Conservation (phyloP, 1,140 invertebrate species). For the Micrasema minimum region DNA sequence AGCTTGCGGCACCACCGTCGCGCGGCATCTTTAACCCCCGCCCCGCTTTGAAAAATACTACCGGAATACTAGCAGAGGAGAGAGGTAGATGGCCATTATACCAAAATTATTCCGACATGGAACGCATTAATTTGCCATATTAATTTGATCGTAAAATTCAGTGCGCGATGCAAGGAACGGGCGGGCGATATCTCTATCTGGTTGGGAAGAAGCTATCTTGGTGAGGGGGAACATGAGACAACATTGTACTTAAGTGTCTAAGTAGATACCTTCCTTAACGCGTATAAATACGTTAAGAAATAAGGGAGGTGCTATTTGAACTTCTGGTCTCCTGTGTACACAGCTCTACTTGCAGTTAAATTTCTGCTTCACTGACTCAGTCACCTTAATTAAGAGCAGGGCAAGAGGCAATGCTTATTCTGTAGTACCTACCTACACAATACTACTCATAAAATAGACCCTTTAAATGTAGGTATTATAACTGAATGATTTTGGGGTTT, state of each 20-base stretch:
- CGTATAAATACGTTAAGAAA: slow-evolving; percentile 51
- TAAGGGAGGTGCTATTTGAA: slow-evolving; percentile 47
- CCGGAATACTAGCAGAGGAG: slow-evolving; percentile 27
- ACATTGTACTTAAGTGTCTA: slow-evolving; percentile 49
- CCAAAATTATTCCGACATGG: slow-evolving; percentile 53
- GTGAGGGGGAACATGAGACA: slow-evolving; percentile 44
- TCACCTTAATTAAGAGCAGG: slow-evolving; percentile 50
- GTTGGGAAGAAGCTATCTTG: slow-evolving; percentile 38
- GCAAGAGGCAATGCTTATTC: too few relatives aligned
- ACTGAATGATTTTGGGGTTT: too few relatives aligned
- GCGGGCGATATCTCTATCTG: slow-evolving; percentile 49
- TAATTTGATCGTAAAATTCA: slow-evolving; percentile 69
- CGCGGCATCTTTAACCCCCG: slow-evolving; percentile 43
- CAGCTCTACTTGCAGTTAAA: slow-evolving; percentile 41
- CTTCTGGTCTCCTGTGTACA: slow-evolving; percentile 46
- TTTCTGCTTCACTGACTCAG: slow-evolving; percentile 47
- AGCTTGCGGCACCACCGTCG: slow-evolving; percentile 32
- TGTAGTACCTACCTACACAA: too few relatives aligned
- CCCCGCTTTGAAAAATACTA: slow-evolving; percentile 38
- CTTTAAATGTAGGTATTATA: too few relatives aligned
- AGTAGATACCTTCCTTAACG: slow-evolving; percentile 38
- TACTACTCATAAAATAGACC: too few relatives aligned
- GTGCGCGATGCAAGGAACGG: slow-evolving; percentile 40
- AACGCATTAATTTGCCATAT: slow-evolving; percentile 70
- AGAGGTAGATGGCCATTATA: slow-evolving; percentile 48